Evolutionary conservation across 2,113 vertebrate genomes (phyloP), one percentile per base, ranked within the genome.

Genomic region (Sitta europaea): DNA sequence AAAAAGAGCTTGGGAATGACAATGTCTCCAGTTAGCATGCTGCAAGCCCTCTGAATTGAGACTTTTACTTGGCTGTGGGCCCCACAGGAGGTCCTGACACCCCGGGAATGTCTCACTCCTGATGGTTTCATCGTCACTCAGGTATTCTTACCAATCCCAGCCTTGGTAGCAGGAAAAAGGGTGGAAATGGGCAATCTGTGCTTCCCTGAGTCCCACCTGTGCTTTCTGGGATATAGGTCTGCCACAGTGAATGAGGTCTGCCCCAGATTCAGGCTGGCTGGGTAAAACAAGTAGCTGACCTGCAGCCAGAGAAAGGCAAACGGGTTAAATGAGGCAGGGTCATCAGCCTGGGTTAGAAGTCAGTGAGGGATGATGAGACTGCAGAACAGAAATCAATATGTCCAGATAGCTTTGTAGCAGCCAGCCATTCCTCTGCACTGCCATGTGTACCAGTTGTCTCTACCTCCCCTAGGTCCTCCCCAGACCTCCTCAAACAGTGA

Each of bases 21-120:
- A 18, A 27, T 13, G 21, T 81, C 15, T 24, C 38, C 20, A 67
- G 0, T 38, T 54, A 67, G 18, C 45, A 62, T 59, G 63, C 54
- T 58, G 29, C 71, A 71, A 36, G 66, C 40, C 25, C 17, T 13
- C 36, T 50, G 12, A 72, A 66, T 2, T 73, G 33, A 89, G 62
- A 79, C 23, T 67, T 18, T 24, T 48, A 28, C 23, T 80, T 66
- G 43, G 11, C 25, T 21, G 4, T 5, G 2, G 33, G 71, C 23
- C 17, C 13, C 28, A 63, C 23, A 50, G 38, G 18, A 81, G 31
- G 47, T 81, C 36, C 76, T 45, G 45, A 50, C 57, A 48, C 12
- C n/a, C 43, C 0, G 0, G 10, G 4, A 18, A 61, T 42, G 11
- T 61, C 57, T 95, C 38, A 57, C 7, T 45, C 9, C 28, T 40